Evolutionary conservation across 2,797 vertebrate species (phyloP).

Genomic region (Myotis myotis): DNA sequence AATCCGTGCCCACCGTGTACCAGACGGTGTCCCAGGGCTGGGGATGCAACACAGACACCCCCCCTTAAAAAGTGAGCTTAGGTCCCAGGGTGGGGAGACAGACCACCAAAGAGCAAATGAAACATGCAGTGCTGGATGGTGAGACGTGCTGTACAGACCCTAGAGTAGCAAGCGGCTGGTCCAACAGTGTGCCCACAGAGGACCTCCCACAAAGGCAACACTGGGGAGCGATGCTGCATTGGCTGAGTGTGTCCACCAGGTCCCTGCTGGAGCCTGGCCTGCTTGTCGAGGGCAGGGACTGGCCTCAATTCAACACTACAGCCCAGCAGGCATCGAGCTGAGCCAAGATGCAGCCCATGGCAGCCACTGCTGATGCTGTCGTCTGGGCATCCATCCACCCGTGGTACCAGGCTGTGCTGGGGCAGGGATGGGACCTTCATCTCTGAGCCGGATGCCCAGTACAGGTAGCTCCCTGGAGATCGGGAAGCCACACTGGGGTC

Average conservation of each 20-base stretch:
- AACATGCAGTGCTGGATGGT: background rate
- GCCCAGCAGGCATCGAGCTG: rapidly evolving
- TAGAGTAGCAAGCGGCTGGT: background rate
- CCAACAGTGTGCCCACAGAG: background rate
- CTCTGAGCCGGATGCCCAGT: background rate
- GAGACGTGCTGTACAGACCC: background rate
- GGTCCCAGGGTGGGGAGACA: background rate
- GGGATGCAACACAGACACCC: background rate
- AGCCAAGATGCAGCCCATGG: background rate
- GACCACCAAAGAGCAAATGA: too few relatives aligned
- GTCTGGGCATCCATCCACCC: background rate
- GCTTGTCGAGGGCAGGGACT: background rate
- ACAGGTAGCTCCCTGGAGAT: background rate
- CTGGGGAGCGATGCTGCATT: rapidly evolving
- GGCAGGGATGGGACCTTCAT: background rate
- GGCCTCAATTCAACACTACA: background rate
- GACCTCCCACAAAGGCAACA: background rate
- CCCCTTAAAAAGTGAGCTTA: background rate
- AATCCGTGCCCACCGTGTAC: background rate
- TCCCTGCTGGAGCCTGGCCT: background rate
- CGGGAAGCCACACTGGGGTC: background rate
- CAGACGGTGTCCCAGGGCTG: background rate
- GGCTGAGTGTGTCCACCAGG: background rate
- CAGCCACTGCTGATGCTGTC: background rate
- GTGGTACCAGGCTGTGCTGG: background rate